Base-by-base conservation (phyloP, 2,888 invertebrate species). In the Meiosimyza decipiens region DNA sequence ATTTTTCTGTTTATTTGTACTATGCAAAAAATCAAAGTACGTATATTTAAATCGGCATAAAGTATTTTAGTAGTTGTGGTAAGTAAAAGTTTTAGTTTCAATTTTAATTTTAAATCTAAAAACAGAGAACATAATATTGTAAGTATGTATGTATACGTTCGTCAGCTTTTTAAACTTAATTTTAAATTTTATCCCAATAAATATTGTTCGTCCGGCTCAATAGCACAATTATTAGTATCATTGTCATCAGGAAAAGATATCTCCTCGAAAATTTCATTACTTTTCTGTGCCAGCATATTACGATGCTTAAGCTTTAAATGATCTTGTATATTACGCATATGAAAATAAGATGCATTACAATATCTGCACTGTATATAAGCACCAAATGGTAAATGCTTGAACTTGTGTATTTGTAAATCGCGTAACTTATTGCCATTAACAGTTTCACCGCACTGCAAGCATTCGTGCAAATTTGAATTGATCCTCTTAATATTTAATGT, bases 331-430 rank as follows among this genome's bases (percentile, higher is more conserved):
- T 84, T 83, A 6, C 75, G 77, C 70, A 84, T 79, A 63, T 79
- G 77, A 55, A 75, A 74, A 70, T 79, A 79, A 59, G 77, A 77
- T 22, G 80, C 75, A n/a, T 78, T 76, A 71, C 84, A 84, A 16
- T 79, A 77, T 60, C 78, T 78, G 66, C 84, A 84, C 11, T 81
- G 83, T 62, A 84, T 77, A 59, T 84, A 84, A 3, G 80, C 81
- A 6, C 83, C 80, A 62, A 79, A 79, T 5, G 84, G 82, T 51
- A 84, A 76, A 74, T 84, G 84, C 59, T 79, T 81, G 55, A 84
- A 82, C 6, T 82, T 82, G 73, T 84, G 84, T 40, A 80, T 76
- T 67, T 84, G 84, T 18, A 84, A 73, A 57, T 79, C 81, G 6
- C 81, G 75, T 68, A 82, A 57, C 33, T 81, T 81, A 6, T 79